These are phyloP conservation scores for Octopus bimaculoides DNA, from an alignment of 1,140 invertebrate genomes.

Conservation along the genomic window DNA sequence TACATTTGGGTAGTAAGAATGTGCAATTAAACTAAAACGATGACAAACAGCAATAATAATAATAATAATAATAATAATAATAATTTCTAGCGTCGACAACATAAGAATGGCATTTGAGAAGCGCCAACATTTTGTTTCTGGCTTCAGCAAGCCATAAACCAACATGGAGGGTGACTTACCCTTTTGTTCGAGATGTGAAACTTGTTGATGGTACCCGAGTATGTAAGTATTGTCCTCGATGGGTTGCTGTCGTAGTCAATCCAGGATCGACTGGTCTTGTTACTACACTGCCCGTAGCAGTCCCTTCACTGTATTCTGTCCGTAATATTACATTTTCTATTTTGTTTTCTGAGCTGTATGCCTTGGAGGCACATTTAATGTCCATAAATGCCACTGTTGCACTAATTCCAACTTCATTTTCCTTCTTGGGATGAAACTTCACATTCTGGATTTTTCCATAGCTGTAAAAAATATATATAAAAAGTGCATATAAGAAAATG, in stretches of 20 bases:
- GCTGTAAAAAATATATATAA: constrained; percentile 62
- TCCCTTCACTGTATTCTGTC: constrained; percentile 89
- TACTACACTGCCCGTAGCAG: constrained; percentile 56
- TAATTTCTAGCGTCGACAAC: not conserved
- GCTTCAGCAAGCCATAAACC: too few species aligned
- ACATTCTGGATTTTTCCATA: constrained; percentile 96
- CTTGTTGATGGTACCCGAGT: constrained; percentile 10
- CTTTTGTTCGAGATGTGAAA: constrained; percentile 25
- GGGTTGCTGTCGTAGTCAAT: constrained; percentile 15
- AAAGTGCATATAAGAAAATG: too few species aligned
- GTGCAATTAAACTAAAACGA: too few species aligned
- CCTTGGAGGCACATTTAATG: constrained; percentile 92
- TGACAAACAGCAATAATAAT: too few species aligned
- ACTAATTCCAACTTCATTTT: constrained; percentile 65
- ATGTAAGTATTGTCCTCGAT: constrained; percentile 6
- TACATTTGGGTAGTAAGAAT: too few species aligned
- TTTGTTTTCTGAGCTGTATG: constrained; percentile 83
- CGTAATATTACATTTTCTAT: constrained; percentile 79
- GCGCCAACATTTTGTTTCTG: not conserved
- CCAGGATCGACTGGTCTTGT: constrained; percentile 36
- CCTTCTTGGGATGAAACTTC: constrained; percentile 74
- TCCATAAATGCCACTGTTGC: constrained; percentile 95
- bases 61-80: too few species aligned
- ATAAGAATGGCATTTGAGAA: not conserved
- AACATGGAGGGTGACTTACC: constrained; percentile 28